These are phyloP conservation scores for Glyphotaelius pellucidus DNA, from an alignment of 2,888 invertebrate genomes.

Conservation along the genomic window DNA sequence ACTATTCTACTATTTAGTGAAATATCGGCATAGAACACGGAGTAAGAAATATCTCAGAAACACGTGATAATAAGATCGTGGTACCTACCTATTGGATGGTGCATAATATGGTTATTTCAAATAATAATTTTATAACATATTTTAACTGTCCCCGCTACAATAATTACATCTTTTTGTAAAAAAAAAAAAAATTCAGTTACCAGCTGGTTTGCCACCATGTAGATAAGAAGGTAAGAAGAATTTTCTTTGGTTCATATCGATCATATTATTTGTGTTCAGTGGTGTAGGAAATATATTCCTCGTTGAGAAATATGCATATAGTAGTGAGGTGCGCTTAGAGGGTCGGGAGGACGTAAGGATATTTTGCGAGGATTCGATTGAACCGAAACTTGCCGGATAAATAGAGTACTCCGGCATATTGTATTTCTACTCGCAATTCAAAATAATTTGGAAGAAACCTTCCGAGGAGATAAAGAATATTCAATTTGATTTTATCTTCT, in stretches of 20 bases:
- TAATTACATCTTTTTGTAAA: not conserved
- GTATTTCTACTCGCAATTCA: conserved; percentile 22
- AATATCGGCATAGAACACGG: not conserved
- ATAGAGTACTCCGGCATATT: conserved; percentile 2
- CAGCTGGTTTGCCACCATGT: not conserved
- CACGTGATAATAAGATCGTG: not conserved
- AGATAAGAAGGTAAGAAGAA: not conserved
- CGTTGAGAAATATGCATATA: not conserved
- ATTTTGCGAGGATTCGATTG: not conserved
- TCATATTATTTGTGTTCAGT: no score
- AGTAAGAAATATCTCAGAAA: not conserved
- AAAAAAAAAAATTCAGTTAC: not conserved
- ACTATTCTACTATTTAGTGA: not conserved
- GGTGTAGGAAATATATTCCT: not conserved
- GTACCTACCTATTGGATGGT: not conserved
- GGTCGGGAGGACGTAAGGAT: not conserved
- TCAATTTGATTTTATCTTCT: conserved; percentile 24
- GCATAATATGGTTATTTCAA: not conserved
- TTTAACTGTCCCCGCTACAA: not conserved
- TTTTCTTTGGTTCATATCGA: not conserved
- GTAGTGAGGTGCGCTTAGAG: not conserved
- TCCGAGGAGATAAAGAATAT: not conserved
- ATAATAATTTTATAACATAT: not conserved
- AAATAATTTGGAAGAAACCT: not conserved
- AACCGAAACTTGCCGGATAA: not conserved